These are phyloP conservation scores for Protosalanx chinensis DNA, from an alignment of 2,797 vertebrate genomes.

Conservation along the genomic window DNA sequence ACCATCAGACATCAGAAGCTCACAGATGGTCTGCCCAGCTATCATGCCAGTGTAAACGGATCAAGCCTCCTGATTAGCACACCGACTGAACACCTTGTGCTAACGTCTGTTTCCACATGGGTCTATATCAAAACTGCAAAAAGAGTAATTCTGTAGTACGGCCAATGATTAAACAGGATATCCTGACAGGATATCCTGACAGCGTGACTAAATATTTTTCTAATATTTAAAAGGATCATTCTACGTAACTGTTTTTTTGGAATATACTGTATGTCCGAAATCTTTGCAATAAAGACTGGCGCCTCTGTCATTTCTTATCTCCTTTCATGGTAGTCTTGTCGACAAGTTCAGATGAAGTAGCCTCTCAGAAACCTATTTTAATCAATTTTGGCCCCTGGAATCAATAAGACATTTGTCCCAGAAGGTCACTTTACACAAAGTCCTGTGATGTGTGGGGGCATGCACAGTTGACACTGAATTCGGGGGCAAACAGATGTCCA, in stretches of 20 bases:
- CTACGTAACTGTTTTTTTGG: background rate
- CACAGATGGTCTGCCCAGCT: constrained; percentile 73
- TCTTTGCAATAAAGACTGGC: background rate
- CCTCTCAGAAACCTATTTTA: constrained; percentile 66
- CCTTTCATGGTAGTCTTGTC: constrained; percentile 32
- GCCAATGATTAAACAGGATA: constrained; percentile 12
- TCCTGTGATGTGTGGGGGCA: constrained; percentile 62
- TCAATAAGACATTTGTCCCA: constrained; percentile 70
- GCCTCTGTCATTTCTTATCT: constrained; percentile 20
- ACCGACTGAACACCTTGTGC: constrained; percentile 63
- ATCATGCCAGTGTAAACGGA: constrained; percentile 63
- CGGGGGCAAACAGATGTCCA: constrained; percentile 63
- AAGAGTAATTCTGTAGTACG: constrained; percentile 12
- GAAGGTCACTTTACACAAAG: constrained; percentile 57
- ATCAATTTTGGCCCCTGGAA: constrained; percentile 60
- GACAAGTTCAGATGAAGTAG: constrained; percentile 63
- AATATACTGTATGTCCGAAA: constrained; percentile 4
- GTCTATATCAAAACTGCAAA: constrained; percentile 31
- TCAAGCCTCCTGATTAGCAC: constrained; percentile 67
- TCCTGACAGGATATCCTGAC: background rate
- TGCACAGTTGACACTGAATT: constrained; percentile 68
- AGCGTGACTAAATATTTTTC: constrained; percentile 4
- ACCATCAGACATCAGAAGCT: constrained; percentile 43
- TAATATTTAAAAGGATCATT: background rate
- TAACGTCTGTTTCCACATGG: constrained; percentile 58